Evolutionary conservation across 2,113 vertebrate species (phyloP).

Genomic region (Spilogale gracilis): DNA sequence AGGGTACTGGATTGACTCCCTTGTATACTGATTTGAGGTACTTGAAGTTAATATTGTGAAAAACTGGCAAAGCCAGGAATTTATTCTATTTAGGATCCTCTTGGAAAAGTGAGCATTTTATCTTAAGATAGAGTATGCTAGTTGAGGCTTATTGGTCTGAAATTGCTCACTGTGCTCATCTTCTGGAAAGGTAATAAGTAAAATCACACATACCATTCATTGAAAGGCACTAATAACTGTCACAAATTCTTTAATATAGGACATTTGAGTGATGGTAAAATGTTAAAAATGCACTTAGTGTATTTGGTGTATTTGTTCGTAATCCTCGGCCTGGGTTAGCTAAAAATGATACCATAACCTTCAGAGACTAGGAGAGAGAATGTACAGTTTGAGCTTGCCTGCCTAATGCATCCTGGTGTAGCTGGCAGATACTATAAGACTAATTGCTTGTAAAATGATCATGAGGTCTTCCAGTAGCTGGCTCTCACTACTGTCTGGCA

Average conservation of each 20-base stretch:
- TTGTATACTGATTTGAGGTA: background rate
- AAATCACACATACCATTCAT: background rate
- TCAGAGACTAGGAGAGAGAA: background rate
- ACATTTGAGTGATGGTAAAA: background rate
- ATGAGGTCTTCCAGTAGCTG: background rate
- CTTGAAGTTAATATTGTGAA: constrained; percentile 48
- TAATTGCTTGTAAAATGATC: background rate
- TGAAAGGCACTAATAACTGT: background rate
- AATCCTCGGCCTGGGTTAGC: background rate
- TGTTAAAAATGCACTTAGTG: background rate
- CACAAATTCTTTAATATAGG: constrained; percentile 14
- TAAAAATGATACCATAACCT: background rate
- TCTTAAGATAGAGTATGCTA: background rate
- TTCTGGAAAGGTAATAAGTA: constrained; percentile 19
- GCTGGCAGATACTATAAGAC: background rate
- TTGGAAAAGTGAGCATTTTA: background rate
- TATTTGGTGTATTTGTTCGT: background rate
- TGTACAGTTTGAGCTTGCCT: background rate
- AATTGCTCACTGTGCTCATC: background rate
- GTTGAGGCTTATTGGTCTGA: background rate
- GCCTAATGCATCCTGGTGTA: background rate
- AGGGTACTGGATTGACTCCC: background rate
- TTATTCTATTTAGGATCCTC: background rate
- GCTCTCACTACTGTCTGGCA: background rate
- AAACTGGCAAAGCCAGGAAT: background rate